Conservation (phyloP, 2,797 vertebrate genomes). For the Intellagama lesueurii region DNA sequence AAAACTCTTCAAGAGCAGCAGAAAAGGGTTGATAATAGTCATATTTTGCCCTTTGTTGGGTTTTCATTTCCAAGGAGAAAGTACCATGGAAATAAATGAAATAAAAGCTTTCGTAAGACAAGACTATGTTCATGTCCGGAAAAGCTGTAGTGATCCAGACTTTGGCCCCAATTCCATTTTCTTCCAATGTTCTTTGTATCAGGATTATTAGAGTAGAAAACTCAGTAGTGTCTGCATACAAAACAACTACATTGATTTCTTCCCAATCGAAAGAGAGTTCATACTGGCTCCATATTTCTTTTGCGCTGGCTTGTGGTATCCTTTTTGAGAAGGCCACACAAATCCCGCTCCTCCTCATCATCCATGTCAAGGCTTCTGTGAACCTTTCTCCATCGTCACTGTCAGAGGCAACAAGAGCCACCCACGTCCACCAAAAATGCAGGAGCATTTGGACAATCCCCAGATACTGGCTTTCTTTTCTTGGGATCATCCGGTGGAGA, state of each 20-base stretch:
- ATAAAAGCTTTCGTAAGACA: accelerated
- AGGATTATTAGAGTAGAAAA: accelerated
- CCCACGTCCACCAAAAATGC: background rate
- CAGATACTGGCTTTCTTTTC: background rate
- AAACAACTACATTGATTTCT: background rate
- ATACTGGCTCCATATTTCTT: accelerated
- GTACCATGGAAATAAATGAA: background rate
- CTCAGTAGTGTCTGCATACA: background rate
- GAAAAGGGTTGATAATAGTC: background rate
- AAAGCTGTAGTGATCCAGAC: background rate
- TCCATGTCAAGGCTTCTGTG: background rate
- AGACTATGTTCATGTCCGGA: background rate
- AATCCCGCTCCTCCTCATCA: background rate
- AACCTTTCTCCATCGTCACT: background rate
- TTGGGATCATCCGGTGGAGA: background rate
- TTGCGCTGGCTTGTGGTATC: background rate
- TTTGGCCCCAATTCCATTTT: background rate
- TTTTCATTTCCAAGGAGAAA: background rate
- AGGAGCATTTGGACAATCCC: background rate
- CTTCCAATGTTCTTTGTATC: background rate
- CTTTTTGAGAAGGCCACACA: background rate
- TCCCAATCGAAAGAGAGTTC: background rate
- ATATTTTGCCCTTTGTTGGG: background rate
- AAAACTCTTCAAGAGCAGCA: background rate
- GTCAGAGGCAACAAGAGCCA: background rate